These are phyloP conservation scores for Rosalia funebris DNA, from an alignment of 2,888 invertebrate genomes.

Conservation along the genomic window DNA sequence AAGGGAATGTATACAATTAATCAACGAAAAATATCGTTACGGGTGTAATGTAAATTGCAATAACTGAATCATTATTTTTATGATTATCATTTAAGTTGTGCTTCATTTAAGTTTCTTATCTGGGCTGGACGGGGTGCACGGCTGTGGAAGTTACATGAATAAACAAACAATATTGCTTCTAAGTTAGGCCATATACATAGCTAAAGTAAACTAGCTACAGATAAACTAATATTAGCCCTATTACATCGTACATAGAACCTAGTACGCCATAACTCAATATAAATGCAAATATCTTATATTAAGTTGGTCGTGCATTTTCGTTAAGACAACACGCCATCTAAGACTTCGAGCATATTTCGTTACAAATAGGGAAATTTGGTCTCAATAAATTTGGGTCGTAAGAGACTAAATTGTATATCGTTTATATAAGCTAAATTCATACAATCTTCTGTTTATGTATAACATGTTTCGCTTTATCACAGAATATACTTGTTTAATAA, in stretches of 20 bases:
- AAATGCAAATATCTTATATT: slow-evolving; percentile 65
- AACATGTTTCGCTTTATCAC: slow-evolving; percentile 48
- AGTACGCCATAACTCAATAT: slow-evolving; percentile 63
- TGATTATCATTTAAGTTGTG: too few species aligned
- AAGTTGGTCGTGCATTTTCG: slow-evolving; percentile 62
- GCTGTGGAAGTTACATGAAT: slow-evolving; percentile 45
- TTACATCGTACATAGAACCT: slow-evolving; percentile 57
- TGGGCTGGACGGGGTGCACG: slow-evolving; percentile 39
- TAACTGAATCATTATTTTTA: too few species aligned
- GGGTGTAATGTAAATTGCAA: too few species aligned
- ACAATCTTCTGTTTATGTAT: slow-evolving; percentile 41
- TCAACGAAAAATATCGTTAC: too few species aligned
- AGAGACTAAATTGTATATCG: slow-evolving; percentile 29
- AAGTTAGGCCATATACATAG: slow-evolving; percentile 60
- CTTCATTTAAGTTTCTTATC: slow-evolving; percentile 46
- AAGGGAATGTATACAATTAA: too few species aligned
- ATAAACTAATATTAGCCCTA: slow-evolving; percentile 64
- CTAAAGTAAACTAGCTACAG: slow-evolving; percentile 61
- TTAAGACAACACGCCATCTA: slow-evolving; percentile 60
- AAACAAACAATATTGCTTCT: slow-evolving; percentile 60
- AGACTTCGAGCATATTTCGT: slow-evolving; percentile 49
- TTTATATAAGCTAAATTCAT: slow-evolving; percentile 35
- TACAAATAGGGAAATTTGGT: slow-evolving; percentile 27
- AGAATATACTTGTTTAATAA: too few species aligned
- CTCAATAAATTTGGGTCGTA: slow-evolving; percentile 25